Conservation (phyloP, 2,888 invertebrate species). For the Liposcelis brunnea region DNA sequence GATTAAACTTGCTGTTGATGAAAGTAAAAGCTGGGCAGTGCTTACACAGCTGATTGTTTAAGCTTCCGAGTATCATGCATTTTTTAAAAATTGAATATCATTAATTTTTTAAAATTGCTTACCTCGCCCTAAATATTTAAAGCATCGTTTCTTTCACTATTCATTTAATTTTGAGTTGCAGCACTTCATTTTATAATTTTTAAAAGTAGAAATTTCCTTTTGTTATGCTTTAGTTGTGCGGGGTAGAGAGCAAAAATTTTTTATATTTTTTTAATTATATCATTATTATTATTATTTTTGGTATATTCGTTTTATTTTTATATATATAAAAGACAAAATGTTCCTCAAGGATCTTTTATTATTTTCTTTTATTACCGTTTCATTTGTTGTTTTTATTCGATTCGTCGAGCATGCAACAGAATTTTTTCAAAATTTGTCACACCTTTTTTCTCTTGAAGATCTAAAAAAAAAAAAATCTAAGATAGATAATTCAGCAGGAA, state of each 20-base stretch:
- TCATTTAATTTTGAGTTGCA: conserved; percentile 10
- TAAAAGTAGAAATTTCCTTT: conserved; percentile 10
- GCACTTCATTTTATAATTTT: conserved; percentile 16
- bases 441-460: conserved; percentile 12
- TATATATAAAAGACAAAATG: background rate
- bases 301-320: conserved; percentile 15
- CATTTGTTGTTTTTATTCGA: conserved; percentile 14
- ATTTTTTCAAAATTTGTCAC: conserved; percentile 13
- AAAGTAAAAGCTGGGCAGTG: no score
- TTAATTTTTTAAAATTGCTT: no score
- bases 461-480: conserved; percentile 8
- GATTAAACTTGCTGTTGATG: no score
- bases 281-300: conserved; percentile 19
- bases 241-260: conserved; percentile 41
- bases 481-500: conserved; percentile 14
- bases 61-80: no score
- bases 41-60: no score
- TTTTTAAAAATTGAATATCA: no score
- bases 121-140: conserved; percentile 9
- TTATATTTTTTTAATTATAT: conserved; percentile 17
- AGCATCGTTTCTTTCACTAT: conserved; percentile 14
- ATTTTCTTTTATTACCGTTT: conserved; percentile 15
- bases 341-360: conserved; percentile 11
- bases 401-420: conserved; percentile 9
- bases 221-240: conserved; percentile 30